These are phyloP conservation scores for Drosophila kuntzei DNA, from an alignment of 2,888 invertebrate genomes.

Conservation along the genomic window DNA sequence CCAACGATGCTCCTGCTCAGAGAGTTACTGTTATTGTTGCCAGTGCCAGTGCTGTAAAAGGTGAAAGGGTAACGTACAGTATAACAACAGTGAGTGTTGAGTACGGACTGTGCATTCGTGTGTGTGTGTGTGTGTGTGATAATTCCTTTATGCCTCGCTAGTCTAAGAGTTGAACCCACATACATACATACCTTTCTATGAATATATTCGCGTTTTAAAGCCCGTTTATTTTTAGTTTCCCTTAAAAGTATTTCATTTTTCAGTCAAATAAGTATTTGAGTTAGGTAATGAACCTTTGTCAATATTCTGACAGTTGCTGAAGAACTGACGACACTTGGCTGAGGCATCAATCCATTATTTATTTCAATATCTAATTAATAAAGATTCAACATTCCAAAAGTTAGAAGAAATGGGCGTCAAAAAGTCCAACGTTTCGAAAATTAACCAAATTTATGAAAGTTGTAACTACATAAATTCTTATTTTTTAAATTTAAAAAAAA, in stretches of 20 bases:
- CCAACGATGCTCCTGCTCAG: background rate
- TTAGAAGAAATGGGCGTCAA: too few relatives aligned
- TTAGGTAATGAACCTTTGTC: background rate
- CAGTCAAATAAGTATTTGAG: background rate
- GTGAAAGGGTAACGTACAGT: background rate
- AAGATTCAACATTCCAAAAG: background rate
- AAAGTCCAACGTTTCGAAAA: too few relatives aligned
- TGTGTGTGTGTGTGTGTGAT: slow-evolving; percentile 27
- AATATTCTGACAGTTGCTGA: background rate
- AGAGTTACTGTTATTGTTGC: slow-evolving; percentile 29
- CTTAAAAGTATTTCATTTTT: background rate
- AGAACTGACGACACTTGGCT: background rate
- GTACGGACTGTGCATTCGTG: slow-evolving; percentile 33
- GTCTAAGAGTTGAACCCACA: slow-evolving; percentile 4
- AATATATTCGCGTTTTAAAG: background rate
- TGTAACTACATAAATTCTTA: too few relatives aligned
- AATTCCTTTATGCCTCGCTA: slow-evolving; percentile 43
- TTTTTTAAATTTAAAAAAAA: too few relatives aligned
- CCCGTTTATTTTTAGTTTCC: background rate
- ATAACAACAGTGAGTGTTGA: background rate
- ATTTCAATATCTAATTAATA: background rate
- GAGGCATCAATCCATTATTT: background rate
- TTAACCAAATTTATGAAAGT: too few relatives aligned
- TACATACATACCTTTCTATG: background rate
- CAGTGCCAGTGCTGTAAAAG: slow-evolving; percentile 36